phyloP scores from a whole-genome alignment of 2,888 invertebrate genomes.

The Phragmatobia fuliginosa region DNA sequence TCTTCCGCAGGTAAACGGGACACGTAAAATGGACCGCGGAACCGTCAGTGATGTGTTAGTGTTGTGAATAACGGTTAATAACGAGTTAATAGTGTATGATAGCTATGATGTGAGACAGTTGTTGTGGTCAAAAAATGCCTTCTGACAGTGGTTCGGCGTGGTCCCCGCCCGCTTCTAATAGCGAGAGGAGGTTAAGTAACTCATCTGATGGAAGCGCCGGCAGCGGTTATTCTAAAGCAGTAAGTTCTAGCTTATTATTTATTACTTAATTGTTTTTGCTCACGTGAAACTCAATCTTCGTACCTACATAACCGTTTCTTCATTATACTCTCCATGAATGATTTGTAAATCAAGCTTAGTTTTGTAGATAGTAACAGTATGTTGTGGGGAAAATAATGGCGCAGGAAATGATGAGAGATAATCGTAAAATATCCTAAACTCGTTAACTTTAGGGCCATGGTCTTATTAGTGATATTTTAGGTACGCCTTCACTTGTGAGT shows the following conservation, averaged over 20 bases:
- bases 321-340: neutral
- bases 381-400: slow-evolving; percentile 7
- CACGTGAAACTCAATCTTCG: slow-evolving; percentile 34
- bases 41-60: slow-evolving; percentile 75
- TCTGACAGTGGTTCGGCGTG: slow-evolving; percentile 83
- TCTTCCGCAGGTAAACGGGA: slow-evolving; percentile 72
- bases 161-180: slow-evolving; percentile 81
- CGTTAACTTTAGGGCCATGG: neutral
- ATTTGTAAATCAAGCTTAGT: neutral
- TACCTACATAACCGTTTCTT: slow-evolving; percentile 26
- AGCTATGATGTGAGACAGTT: slow-evolving; percentile 78
- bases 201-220: slow-evolving; percentile 84
- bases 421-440: slow-evolving; percentile 13
- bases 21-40: slow-evolving; percentile 69
- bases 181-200: slow-evolving; percentile 83
- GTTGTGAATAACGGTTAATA: slow-evolving; percentile 64
- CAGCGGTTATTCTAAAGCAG: slow-evolving; percentile 83
- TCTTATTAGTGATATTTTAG: neutral
- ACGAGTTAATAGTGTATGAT: slow-evolving; percentile 56
- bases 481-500: neutral
- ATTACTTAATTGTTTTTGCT: slow-evolving; percentile 23
- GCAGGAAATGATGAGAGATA: slow-evolving; percentile 15
- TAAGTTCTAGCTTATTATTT: slow-evolving; percentile 61
- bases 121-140: slow-evolving; percentile 76
- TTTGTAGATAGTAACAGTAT: neutral